These are phyloP conservation scores for Diabrotica virgifera DNA, from an alignment of 1,140 invertebrate genomes.

Conservation along the genomic window DNA sequence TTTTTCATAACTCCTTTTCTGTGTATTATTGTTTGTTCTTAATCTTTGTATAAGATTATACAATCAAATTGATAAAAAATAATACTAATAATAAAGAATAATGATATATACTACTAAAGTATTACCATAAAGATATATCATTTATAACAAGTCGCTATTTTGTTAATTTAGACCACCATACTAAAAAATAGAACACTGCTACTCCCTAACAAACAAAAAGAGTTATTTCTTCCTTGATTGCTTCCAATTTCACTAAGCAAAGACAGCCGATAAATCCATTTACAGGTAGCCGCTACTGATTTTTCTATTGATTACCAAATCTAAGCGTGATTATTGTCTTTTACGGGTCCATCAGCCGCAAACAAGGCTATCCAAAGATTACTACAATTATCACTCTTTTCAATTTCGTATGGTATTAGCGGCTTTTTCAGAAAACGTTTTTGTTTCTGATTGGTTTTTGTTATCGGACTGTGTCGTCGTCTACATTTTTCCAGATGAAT, in stretches of 20 bases:
- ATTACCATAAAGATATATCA: too few relatives aligned
- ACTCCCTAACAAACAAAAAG: background rate
- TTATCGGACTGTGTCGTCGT: background rate
- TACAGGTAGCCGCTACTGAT: background rate
- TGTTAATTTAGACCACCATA: too few relatives aligned
- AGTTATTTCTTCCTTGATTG: slow-evolving; percentile 1
- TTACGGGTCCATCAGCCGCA: background rate
- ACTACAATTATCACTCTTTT: slow-evolving; percentile 3
- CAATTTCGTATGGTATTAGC: background rate
- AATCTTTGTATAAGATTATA: too few relatives aligned
- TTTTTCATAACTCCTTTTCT: too few relatives aligned
- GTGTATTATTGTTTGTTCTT: too few relatives aligned
- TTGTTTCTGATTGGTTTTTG: slow-evolving; percentile 2
- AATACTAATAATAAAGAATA: too few relatives aligned
- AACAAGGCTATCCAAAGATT: slow-evolving; percentile 2
- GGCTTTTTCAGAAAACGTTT: slow-evolving; percentile 1
- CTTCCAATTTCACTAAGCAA: background rate
- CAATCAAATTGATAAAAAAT: too few relatives aligned
- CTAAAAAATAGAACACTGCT: too few relatives aligned
- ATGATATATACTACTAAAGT: too few relatives aligned
- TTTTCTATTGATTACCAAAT: slow-evolving; percentile 3
- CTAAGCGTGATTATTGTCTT: background rate
- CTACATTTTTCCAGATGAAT: slow-evolving; percentile 2
- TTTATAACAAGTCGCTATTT: too few relatives aligned
- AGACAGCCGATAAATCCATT: background rate